A percentile compares a stretch with the other conserved stretches of the same genome.
phyloP scores from a whole-genome alignment of 2,797 vertebrate species.

The Spondyliosoma cantharus region DNA sequence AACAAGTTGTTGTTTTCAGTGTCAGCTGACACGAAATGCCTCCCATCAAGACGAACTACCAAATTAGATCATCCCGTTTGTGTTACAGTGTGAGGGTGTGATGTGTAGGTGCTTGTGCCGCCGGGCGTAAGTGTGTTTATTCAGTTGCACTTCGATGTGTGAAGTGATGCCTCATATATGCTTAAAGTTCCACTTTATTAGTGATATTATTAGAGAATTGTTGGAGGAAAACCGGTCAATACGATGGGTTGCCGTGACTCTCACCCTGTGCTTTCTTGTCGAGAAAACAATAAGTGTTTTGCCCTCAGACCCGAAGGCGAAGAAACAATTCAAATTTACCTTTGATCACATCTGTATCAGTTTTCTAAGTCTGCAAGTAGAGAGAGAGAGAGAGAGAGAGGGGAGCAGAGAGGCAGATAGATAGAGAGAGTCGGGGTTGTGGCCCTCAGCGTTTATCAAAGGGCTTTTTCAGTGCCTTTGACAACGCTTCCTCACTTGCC shows the following conservation, averaged over 20 bases:
- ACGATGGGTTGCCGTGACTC: conserved; percentile 6
- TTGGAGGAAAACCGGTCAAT: conserved; percentile 12
- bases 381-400: conserved; percentile 29
- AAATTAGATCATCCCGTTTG: conserved; percentile 56
- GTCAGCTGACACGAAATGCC: conserved; percentile 47
- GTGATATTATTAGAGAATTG: conserved; percentile 21
- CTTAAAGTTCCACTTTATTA: conserved; percentile 39
- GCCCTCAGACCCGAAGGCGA: conserved; percentile 55
- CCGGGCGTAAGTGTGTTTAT: conserved; percentile 9
- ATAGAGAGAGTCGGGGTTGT: conserved; percentile 55
- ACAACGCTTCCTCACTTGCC: conserved; percentile 66
- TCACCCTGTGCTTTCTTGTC: conserved; percentile 32
- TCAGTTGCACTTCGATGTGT: conserved; percentile 35
- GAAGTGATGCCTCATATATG: conserved; percentile 36
- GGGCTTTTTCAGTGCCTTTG: conserved; percentile 68
- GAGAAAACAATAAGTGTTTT: conserved; percentile 50
- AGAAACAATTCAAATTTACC: conserved; percentile 59
- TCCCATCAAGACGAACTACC: conserved; percentile 30
- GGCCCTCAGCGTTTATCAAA: conserved; percentile 74
- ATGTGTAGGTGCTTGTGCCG: conserved; percentile 17
- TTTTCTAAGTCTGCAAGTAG: conserved; percentile 46
- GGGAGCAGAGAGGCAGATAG: conserved; percentile 27
- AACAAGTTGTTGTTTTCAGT: conserved; percentile 52
- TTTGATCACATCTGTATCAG: conserved; percentile 61
- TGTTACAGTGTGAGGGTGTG: conserved; percentile 44